Evolutionary conservation across 2,888 invertebrate genomes (phyloP), one percentile per base, ranked within the genome.

Genomic region (Drosophila subsilvestris): DNA sequence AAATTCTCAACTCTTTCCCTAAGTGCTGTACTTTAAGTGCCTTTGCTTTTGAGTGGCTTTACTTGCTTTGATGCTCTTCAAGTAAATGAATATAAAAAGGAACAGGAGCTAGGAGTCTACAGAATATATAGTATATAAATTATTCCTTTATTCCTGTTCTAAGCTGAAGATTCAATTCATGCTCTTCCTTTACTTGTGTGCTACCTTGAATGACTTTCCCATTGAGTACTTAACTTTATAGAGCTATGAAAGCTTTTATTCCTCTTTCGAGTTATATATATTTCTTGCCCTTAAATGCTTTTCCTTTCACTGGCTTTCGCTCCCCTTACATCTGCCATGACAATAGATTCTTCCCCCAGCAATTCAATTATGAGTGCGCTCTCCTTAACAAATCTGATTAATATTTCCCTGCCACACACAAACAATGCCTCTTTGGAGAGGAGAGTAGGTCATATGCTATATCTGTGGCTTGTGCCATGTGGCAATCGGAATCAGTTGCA

Each of bases 401-500:
- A 37, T 58, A 62, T 42, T 42, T 60, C 62, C 61, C 45, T 25
- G 17, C 5, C 43, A 43, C n/a, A 48, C 53, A 63, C 50, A 63
- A 12, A 51, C 18, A 51, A 32, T 32, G 18, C 22, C 22, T 27
- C n/a, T 10, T 5, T 27, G 17, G 17, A 37, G 37, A 37, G 37
- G 10, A 32, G 37, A 37, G 37, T 37, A 37, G 37, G 37, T 14
- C 22, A 27, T 22, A 17, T 49, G 9, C 49, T 25, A n/a, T n/a
- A 20, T 49, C 9, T 25, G 69, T 60, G 42, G n/a, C 42, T 20
- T 29, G n/a, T 9, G 58, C 43, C 10, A 55, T 56, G 56, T 53
- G 49, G 25, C 48, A 59, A 68, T 51, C 63, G 9, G 22, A 75
- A 75, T 61, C 53, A 49, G 49, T 68, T 69, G 17, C 37, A 7